phyloP scores from a whole-genome alignment of 2,797 vertebrate genomes.

The Phalanger gymnotis region DNA sequence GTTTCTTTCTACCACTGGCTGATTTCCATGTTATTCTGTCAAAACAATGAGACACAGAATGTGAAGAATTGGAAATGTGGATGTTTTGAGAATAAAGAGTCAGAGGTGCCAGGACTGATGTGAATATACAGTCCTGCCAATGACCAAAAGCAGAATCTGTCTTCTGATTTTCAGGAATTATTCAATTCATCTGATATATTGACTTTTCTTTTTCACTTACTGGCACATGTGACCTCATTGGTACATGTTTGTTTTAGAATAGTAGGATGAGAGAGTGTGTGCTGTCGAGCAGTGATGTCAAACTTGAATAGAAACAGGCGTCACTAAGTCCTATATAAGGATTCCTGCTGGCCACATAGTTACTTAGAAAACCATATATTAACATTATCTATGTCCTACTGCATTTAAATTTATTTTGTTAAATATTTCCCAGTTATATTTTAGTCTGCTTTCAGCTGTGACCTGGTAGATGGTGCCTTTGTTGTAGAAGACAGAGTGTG shows the following conservation, averaged over 20 bases:
- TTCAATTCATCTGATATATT: slow-evolving; percentile 9
- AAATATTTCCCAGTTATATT: not conserved
- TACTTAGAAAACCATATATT: not conserved
- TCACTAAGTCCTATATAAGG: not conserved
- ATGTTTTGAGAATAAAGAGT: not conserved
- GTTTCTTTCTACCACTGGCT: not conserved
- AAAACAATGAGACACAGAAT: slow-evolving; percentile 13
- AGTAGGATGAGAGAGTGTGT: not conserved
- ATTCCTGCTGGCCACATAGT: not conserved
- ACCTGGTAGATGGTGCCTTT: not conserved
- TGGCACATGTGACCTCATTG: not conserved
- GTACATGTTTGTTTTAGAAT: not conserved
- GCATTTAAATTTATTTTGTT: not conserved
- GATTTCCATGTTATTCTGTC: not conserved
- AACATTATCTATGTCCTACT: not conserved
- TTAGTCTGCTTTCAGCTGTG: not conserved
- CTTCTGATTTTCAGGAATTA: slow-evolving; percentile 36
- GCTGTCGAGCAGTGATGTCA: not conserved
- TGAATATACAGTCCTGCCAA: not conserved
- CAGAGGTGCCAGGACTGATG: not conserved
- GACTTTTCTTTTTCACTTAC: not conserved
- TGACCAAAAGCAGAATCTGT: slow-evolving; percentile 17
- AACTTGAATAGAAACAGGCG: not conserved
- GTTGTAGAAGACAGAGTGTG: not conserved
- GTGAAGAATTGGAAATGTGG: slow-evolving; percentile 12